Evolutionary conservation across 2,113 vertebrate species (phyloP), one percentile per base, ranked within the genome.

Genomic region (Amia ocellicauda): DNA sequence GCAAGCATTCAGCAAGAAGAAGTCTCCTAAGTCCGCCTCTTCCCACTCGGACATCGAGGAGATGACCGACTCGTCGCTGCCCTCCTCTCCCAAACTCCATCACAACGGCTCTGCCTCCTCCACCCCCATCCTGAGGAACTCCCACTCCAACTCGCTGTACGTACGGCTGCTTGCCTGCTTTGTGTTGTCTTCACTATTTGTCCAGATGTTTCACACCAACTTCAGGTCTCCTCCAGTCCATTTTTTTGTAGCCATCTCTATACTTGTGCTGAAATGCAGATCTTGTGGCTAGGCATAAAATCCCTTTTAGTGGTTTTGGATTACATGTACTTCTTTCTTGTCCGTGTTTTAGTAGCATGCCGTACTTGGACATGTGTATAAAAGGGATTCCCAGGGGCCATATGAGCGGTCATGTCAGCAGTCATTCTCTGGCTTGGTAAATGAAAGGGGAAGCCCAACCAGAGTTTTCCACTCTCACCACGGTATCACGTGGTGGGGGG

Each of bases 31-130:
- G 83, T 99, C 97, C 0, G 97, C 97, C 0, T 98, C 97, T 20
- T 99, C 96, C 58, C 97, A 98, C 78, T 99, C 96, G 0, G 97
- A 99, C 79, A 99, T 99, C 9, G 97, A 98, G 83, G 96, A 99
- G 87, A 99, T 98, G 95, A 98, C 93, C 0, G 97, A 99, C 76
- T 98, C 87, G 5, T 98, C 97, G 0, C 64, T 98, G 43, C 96
- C 95, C 11, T 97, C 96, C 9, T 98, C 97, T 0, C 96, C 97
- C 1, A 98, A 98, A 74, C 81, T 98, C 1, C 89, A 87, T 1
- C 96, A 97, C 80, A 95, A 96, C 0, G 91, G 79, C 49, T 81
- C 91, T 17, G 62, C 86, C 0, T 72, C 86, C 47, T 80, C 90
- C 27, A 83, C 90, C 0, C 90, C 93, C 0, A 70, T 93, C 75